These are phyloP conservation scores for Meghimatium bilineatum DNA, from an alignment of 2,888 invertebrate genomes.

Conservation along the genomic window DNA sequence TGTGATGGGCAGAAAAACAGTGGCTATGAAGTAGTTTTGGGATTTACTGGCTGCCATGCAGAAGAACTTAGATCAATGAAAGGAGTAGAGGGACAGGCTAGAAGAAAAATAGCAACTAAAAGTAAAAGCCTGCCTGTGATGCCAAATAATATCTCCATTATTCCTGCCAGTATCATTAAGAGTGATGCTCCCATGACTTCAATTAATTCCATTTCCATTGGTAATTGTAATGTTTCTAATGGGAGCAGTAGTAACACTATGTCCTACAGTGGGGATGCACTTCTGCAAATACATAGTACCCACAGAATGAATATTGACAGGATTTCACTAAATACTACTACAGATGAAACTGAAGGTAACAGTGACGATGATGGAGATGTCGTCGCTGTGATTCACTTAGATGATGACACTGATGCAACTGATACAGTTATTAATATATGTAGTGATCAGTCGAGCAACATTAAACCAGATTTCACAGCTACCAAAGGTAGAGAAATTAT, in stretches of 20 bases:
- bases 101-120: background rate
- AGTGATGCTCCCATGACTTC: background rate
- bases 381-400: constrained; percentile 10
- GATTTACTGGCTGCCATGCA: background rate
- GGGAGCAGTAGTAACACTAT: no score
- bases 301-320: background rate
- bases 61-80: background rate
- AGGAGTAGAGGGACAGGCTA: background rate
- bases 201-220: background rate
- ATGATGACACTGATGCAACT: background rate
- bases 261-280: background rate
- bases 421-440: constrained; percentile 7
- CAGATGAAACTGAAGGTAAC: background rate
- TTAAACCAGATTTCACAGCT: background rate
- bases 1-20: background rate
- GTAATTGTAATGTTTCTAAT: background rate
- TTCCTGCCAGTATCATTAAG: background rate
- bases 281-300: background rate
- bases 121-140: background rate
- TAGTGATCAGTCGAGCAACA: background rate
- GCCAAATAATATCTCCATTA: background rate
- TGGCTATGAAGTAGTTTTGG: constrained; percentile 12
- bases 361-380: constrained; percentile 4
- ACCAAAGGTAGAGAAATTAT: background rate
- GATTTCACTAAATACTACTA: background rate